Percentiles rank a stretch among this genome's conserved stretches.
Evolutionary conservation across 1,140 invertebrate species (phyloP).

Genomic region (Penaeus vannamei): DNA sequence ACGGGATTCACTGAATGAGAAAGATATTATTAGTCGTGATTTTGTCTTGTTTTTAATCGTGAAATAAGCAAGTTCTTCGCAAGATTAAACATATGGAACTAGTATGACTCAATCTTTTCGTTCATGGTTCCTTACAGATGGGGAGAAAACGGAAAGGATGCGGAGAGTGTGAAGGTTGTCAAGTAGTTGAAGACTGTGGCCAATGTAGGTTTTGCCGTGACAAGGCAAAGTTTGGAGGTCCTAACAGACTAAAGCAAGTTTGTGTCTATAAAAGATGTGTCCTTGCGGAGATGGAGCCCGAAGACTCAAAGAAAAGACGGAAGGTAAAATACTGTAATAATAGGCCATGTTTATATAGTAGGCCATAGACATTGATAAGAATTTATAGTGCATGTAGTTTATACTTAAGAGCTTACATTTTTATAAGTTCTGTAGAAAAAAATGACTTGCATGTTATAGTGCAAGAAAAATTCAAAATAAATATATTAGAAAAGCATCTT

Average conservation of each 20-base stretch:
- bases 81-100: not conserved
- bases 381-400: too few relatives aligned
- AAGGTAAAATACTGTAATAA: slow-evolving; percentile 41
- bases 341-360: not conserved
- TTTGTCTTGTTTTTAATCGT: not conserved
- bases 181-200: slow-evolving; percentile 68
- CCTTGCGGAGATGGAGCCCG: slow-evolving; percentile 57
- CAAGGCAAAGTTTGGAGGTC: slow-evolving; percentile 69
- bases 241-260: slow-evolving; percentile 68
- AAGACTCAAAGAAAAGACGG: slow-evolving; percentile 59
- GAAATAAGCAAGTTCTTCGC: not conserved
- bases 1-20: not conserved
- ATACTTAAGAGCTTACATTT: too few relatives aligned
- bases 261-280: slow-evolving; percentile 68
- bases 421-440: too few relatives aligned
- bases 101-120: not conserved
- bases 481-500: too few relatives aligned
- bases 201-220: slow-evolving; percentile 68
- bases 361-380: too few relatives aligned
- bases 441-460: too few relatives aligned
- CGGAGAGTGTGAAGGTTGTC: slow-evolving; percentile 68
- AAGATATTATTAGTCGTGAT: not conserved
- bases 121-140: slow-evolving; percentile 48
- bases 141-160: slow-evolving; percentile 68
- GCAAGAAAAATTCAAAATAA: too few relatives aligned